phyloP scores from a whole-genome alignment of 2,797 vertebrate genomes.

The Brachyrhaphis roseni region DNA sequence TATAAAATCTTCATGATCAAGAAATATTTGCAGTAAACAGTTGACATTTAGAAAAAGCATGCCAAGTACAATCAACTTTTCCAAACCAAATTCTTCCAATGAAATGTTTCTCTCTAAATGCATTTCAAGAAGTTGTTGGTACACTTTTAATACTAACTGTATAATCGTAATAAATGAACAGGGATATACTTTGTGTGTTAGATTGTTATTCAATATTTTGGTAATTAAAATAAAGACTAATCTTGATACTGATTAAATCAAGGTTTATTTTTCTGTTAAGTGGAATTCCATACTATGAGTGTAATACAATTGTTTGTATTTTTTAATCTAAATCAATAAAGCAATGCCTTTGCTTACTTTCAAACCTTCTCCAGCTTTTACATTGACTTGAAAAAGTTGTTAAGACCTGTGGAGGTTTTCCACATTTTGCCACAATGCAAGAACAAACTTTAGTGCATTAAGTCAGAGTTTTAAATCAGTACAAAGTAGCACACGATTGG shows the following conservation, averaged over 20 bases:
- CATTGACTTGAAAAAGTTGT: not conserved
- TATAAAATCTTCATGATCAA: not conserved
- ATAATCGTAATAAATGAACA: not conserved
- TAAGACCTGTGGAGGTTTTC: not conserved
- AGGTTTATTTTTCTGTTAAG: not conserved
- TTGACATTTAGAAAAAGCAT: not conserved
- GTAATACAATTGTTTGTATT: conserved; percentile 1
- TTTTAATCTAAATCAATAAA: not conserved
- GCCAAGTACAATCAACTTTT: not conserved
- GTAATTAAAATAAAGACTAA: not conserved
- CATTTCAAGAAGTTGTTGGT: not conserved
- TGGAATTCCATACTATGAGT: not conserved
- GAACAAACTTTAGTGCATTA: no score
- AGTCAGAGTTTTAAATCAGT: not conserved
- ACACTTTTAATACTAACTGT: not conserved
- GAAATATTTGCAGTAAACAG: not conserved
- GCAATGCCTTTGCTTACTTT: not conserved
- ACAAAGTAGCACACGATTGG: not conserved
- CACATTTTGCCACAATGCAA: not conserved
- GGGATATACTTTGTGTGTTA: not conserved
- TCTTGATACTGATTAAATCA: not conserved
- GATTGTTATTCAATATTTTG: not conserved
- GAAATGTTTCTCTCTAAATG: not conserved
- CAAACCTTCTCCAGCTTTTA: not conserved
- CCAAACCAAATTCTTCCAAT: not conserved